A percentile compares a stretch with the other conserved stretches of the same genome.
Conservation (phyloP, 2,113 vertebrate species). For the Scalopus aquaticus region DNA sequence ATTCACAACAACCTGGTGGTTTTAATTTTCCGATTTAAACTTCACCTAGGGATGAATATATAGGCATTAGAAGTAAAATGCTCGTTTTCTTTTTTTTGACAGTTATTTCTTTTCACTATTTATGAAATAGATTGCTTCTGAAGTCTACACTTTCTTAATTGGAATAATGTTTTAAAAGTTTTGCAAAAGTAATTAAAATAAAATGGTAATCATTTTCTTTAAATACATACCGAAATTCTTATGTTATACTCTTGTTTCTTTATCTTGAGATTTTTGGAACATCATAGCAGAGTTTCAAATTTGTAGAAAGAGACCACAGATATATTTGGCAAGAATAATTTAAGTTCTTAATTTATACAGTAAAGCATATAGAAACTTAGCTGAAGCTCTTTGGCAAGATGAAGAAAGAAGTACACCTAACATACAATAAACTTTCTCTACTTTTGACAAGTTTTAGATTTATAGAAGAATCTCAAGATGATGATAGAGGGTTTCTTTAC, state of each 20-base stretch:
- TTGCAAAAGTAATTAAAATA: constrained; percentile 15
- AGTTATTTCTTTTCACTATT: background rate
- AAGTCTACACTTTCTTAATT: constrained; percentile 18
- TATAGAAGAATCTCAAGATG: background rate
- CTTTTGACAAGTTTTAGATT: background rate
- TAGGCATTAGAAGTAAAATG: background rate
- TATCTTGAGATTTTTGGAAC: constrained; percentile 41
- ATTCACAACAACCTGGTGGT: background rate
- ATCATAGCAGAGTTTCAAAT: constrained; percentile 25
- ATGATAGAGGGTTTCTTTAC: background rate
- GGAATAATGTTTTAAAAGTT: background rate
- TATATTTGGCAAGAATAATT: constrained; percentile 11
- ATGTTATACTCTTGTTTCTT: constrained; percentile 38
- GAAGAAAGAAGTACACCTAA: constrained; percentile 8
- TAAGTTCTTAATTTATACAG: constrained; percentile 45
- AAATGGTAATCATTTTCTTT: constrained; percentile 49
- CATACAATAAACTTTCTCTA: background rate
- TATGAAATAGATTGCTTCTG: background rate
- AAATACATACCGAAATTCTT: constrained; percentile 1
- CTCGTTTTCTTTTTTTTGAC: background rate
- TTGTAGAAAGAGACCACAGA: constrained; percentile 1
- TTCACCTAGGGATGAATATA: background rate
- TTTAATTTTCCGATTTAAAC: background rate
- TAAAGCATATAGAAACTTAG: constrained; percentile 12
- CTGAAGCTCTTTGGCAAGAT: background rate